phyloP scores from a whole-genome alignment of 2,888 invertebrate genomes.

The Meta bourneti region DNA sequence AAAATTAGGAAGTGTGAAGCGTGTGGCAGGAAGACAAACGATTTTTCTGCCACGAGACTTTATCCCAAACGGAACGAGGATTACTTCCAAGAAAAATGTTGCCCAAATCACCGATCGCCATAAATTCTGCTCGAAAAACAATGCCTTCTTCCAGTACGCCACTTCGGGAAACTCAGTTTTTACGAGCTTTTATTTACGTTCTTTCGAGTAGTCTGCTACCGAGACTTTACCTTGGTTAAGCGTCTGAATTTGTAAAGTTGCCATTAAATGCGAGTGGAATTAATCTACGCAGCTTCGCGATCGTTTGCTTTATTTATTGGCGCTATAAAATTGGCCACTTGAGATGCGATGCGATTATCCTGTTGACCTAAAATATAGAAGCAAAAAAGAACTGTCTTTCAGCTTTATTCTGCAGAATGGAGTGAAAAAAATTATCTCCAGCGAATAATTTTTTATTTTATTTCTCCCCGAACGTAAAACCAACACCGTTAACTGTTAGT shows the following conservation, averaged over 20 bases:
- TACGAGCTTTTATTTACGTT: conserved; percentile 60
- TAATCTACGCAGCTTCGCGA: conserved; percentile 52
- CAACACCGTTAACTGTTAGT: conserved; percentile 31
- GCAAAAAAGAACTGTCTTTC: conserved; percentile 7
- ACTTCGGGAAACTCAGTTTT: conserved; percentile 51
- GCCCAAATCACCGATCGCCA: conserved; percentile 70
- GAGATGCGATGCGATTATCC: conserved; percentile 38
- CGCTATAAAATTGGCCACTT: conserved; percentile 52
- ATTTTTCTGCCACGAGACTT: conserved; percentile 69
- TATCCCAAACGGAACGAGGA: conserved; percentile 70
- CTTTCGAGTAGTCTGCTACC: conserved; percentile 11
- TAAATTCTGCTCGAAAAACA: conserved; percentile 63
- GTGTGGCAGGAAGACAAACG: conserved; percentile 61
- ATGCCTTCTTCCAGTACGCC: conserved; percentile 43
- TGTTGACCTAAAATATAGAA: conserved; percentile 64
- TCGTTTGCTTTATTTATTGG: conserved; percentile 52
- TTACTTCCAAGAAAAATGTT: conserved; percentile 71
- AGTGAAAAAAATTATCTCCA: conserved; percentile 3
- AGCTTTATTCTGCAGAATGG: background rate
- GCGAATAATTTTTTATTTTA: conserved; percentile 2
- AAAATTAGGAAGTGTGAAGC: conserved; percentile 59
- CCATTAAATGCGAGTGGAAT: conserved; percentile 59
- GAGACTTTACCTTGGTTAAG: conserved; percentile 27
- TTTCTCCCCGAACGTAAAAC: conserved; percentile 17
- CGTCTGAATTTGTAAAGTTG: conserved; percentile 60